phyloP scores from a whole-genome alignment of 2,888 invertebrate genomes.

The Cremastinae sp. region DNA sequence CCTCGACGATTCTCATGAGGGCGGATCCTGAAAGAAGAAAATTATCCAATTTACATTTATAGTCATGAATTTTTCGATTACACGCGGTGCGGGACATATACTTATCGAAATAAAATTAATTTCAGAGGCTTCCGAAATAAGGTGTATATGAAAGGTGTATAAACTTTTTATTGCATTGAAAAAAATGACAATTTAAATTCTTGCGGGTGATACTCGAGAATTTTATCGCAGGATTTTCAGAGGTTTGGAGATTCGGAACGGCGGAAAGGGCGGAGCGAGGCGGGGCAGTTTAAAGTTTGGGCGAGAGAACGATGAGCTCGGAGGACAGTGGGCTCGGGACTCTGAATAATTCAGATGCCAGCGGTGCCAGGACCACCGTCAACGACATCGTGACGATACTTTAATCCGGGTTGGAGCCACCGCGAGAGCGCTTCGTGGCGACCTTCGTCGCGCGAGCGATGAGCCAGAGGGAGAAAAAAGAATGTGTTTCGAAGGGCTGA shows the following conservation, averaged over 20 bases:
- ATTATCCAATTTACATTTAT: slow-evolving; percentile 44
- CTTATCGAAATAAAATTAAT: no score
- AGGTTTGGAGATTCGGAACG: slow-evolving; percentile 57
- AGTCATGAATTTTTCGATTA: no score
- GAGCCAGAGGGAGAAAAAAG: slow-evolving; percentile 58
- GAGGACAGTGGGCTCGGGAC: slow-evolving; percentile 54
- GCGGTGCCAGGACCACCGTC: slow-evolving; percentile 46
- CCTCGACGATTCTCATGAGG: slow-evolving; percentile 95
- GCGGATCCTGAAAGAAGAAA: slow-evolving; percentile 88
- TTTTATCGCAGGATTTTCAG: slow-evolving; percentile 51
- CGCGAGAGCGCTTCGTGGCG: slow-evolving; percentile 9
- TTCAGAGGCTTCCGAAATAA: no score
- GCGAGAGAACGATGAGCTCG: slow-evolving; percentile 57
- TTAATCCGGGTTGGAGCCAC: slow-evolving; percentile 72
- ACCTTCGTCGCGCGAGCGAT: slow-evolving; percentile 53
- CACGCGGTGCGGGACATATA: no score
- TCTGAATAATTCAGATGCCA: slow-evolving; percentile 79
- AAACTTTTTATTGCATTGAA: no score
- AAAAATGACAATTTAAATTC: background rate
- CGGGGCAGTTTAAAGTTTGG: slow-evolving; percentile 71
- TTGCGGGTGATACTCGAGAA: slow-evolving; percentile 5
- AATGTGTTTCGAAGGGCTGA: slow-evolving; percentile 73
- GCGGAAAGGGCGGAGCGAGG: slow-evolving; percentile 3
- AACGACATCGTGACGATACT: slow-evolving; percentile 72
- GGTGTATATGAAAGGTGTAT: background rate